Percentiles rank a stretch among this genome's conserved stretches.
Evolutionary conservation across 2,888 invertebrate species (phyloP).

Genomic region (Dorcus hopei): DNA sequence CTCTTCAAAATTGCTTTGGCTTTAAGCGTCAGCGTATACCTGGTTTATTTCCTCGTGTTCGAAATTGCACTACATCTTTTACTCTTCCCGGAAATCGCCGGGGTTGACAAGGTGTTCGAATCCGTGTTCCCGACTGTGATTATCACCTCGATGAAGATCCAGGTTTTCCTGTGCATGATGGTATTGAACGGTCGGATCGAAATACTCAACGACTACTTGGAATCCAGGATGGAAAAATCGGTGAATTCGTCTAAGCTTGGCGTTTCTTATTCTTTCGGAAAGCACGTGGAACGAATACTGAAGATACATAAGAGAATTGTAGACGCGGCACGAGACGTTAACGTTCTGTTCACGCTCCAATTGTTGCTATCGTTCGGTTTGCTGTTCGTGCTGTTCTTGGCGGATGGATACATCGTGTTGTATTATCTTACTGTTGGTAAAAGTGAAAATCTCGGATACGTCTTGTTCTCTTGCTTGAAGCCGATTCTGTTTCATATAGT

Average conservation of each 20-base stretch:
- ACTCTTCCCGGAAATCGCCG: not conserved
- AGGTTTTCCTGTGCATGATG: slow-evolving; percentile 14
- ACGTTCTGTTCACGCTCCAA: slow-evolving; percentile 8
- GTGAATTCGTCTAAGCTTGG: not conserved
- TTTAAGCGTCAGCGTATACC: not conserved
- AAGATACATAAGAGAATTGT: slow-evolving; percentile 17
- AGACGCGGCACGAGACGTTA: slow-evolving; percentile 4
- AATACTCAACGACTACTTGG: slow-evolving; percentile 8
- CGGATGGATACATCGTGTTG: slow-evolving; percentile 15
- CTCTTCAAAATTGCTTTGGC: not conserved
- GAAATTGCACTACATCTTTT: not conserved
- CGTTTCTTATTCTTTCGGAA: slow-evolving; percentile 3
- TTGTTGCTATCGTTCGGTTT: slow-evolving; percentile 6
- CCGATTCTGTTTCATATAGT: slow-evolving; percentile 7
- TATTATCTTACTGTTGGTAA: slow-evolving; percentile 12
- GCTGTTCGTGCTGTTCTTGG: slow-evolving; percentile 8
- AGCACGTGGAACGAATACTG: slow-evolving; percentile 7
- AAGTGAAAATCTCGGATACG: not conserved
- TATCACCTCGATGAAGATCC: slow-evolving; percentile 12
- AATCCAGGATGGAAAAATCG: not conserved
- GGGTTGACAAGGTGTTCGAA: not conserved
- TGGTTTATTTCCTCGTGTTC: not conserved
- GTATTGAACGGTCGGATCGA: slow-evolving; percentile 11
- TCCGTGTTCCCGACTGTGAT: slow-evolving; percentile 1
- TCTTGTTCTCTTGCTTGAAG: slow-evolving; percentile 1